Evolutionary conservation across 2,888 invertebrate species (phyloP), one percentile per base, ranked within the genome.

Genomic region (Dastarcus helophoroides): DNA sequence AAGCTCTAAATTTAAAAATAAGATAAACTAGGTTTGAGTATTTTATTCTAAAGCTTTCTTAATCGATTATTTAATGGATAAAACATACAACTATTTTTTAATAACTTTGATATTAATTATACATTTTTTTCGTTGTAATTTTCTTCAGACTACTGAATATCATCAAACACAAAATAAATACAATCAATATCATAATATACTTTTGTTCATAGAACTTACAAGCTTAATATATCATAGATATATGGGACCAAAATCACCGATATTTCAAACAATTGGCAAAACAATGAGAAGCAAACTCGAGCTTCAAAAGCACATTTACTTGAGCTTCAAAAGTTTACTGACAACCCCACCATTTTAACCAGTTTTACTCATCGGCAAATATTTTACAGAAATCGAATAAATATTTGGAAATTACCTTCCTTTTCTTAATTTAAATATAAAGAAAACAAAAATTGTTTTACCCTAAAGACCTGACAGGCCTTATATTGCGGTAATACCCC

Each of bases 171-270:
- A 23, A 23, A 23, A 23, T 8, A 8, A 23, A 8, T 9, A 6
- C 24, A 8, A 8, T 23, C 10, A 8, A 6, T 9, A 23, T 23
- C 11, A 8, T 9, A 8, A 23, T 5, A 24, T 32, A 32, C 16
- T 28, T 36, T 39, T 65, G 89, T 89, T 89, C 89, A 89, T 81
- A 85, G 89, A 89, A 89, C 89, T 79, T 89, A 89, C 88, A 64
- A 63, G 64, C 45, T 46, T 75, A 76, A 88, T 88, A 89, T 89
- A 89, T 89, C 89, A 89, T 88, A 84, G 89, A 89, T 89, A 89
- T 89, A 89, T 89, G 84, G 84, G 83, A 81, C 78, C 73, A 79
- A 83, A 58, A 60, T 60, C 58, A 60, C 60, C 59, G 49, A 55
- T 38, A 37, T 48, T 51, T 50, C 46, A 39, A 49, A 41, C 38